Evolutionary conservation across 2,888 invertebrate genomes (phyloP), one percentile per base, ranked within the genome.

Genomic region (Nudaria mundana): DNA sequence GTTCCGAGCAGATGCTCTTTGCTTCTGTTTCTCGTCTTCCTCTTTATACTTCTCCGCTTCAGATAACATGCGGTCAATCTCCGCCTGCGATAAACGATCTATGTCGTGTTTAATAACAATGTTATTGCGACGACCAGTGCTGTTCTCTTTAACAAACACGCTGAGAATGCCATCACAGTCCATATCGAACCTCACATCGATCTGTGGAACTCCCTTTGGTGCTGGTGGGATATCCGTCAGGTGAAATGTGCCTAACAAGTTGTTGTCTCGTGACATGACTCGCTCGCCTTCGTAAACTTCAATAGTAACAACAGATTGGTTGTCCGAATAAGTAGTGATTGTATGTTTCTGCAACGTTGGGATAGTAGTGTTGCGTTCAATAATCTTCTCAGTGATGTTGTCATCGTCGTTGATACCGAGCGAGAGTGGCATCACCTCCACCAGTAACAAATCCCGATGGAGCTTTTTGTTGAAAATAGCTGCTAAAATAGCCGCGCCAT

Each of bases 31-130:
- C 44, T 93, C 92, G 62, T 95, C 94, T 61, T 94, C 94, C 24
- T 92, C 93, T 29, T 91, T 91, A 77, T 93, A 95, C 34, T 81
- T 87, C 63, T 95, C 94, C 0, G 95, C 94, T 48, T 95, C 94
- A 2, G 90, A 77, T 20, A 95, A 78, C 95, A 95, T 95, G 45
- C 93, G 89, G 50, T 96, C 95, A 52, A 96, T 96, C 65, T 96
- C 95, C 5, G 93, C 93, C 69, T 95, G 94, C 12, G 94, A 94
- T 31, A 96, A 83, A 4, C 95, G 90, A 0, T 95, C 95, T 66
- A 93, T 94, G 82, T 96, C 94, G 80, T 95, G 95, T 70, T 94
- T 94, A 49, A 96, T 96, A 29, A 93, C 93, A 48, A 96, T 95
- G 67, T 93, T 93, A 75, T 93, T 94, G 44, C 91, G 91, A 51